These are phyloP conservation scores for Campylomormyrus tamandua DNA, from an alignment of 2,113 vertebrate species.

Conservation along the genomic window DNA sequence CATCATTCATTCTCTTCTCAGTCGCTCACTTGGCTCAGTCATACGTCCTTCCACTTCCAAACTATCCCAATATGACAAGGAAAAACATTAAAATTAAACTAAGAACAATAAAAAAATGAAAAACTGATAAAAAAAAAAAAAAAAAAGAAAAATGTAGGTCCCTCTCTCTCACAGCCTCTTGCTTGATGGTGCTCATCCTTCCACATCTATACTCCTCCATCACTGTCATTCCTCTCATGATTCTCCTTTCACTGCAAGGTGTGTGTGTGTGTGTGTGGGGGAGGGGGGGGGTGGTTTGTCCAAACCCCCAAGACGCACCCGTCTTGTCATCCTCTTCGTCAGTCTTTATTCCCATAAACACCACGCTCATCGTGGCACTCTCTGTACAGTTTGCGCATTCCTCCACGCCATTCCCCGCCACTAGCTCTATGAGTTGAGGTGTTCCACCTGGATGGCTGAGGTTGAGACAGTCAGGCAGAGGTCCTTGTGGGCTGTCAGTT, in stretches of 20 bases:
- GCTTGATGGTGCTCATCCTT: slow-evolving; percentile 10
- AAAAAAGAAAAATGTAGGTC: slow-evolving; percentile 17
- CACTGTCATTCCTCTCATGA: not conserved
- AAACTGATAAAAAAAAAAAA: slow-evolving; percentile 18
- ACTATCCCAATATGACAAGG: slow-evolving; percentile 24
- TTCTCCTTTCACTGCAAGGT: not conserved
- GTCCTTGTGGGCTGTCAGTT: slow-evolving; percentile 82
- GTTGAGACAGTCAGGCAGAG: slow-evolving; percentile 94
- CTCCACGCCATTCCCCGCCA: slow-evolving; percentile 2
- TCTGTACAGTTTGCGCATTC: not conserved
- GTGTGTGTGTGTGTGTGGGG: not conserved
- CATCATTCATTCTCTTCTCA: slow-evolving; percentile 31
- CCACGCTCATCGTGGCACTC: slow-evolving; percentile 16
- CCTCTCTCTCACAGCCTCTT: not conserved
- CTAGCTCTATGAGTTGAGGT: slow-evolving; percentile 58
- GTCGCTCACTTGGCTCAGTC: slow-evolving; percentile 53
- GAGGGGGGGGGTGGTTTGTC: not conserved
- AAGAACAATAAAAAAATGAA: slow-evolving; percentile 27
- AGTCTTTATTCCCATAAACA: not conserved
- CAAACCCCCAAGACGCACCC: not conserved
- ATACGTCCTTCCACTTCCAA: slow-evolving; percentile 43
- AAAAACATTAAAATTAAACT: slow-evolving; percentile 33
- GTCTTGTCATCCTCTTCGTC: not conserved
- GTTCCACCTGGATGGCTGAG: slow-evolving; percentile 70
- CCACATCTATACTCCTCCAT: slow-evolving; percentile 8